Percentiles rank a stretch among this genome's conserved stretches.
phyloP scores from a whole-genome alignment of 2,797 vertebrate genomes.

The Acipenser transmontanus region DNA sequence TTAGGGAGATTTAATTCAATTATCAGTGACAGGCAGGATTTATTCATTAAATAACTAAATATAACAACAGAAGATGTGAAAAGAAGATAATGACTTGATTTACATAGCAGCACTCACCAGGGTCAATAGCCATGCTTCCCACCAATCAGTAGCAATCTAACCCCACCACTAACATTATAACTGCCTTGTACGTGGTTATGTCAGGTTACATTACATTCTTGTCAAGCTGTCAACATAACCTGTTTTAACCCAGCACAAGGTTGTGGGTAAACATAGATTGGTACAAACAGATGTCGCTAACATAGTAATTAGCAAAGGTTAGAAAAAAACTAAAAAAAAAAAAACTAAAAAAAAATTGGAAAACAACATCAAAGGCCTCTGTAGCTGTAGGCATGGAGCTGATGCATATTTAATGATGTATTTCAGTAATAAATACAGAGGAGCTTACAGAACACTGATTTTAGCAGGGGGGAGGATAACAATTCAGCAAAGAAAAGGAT shows the following conservation, averaged over 20 bases:
- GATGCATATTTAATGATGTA: not conserved
- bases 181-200: conserved; percentile 20
- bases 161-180: conserved; percentile 29
- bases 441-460: too few relatives aligned
- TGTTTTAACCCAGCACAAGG: conserved; percentile 42
- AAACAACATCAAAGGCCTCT: too few relatives aligned
- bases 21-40: conserved; percentile 1
- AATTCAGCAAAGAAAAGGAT: too few relatives aligned
- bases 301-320: not conserved
- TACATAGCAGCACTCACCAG: conserved; percentile 48
- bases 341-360: too few relatives aligned
- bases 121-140: conserved; percentile 35
- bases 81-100: conserved; percentile 52
- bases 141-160: conserved; percentile 32
- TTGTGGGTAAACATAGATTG: not conserved
- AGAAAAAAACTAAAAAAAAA: not conserved
- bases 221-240: conserved; percentile 31
- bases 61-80: conserved; percentile 34
- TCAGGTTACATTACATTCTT: conserved; percentile 25
- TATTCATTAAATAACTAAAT: conserved; percentile 20
- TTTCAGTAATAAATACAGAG: too few relatives aligned
- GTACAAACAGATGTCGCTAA: not conserved
- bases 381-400: not conserved
- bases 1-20: conserved; percentile 1
- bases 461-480: too few relatives aligned